Conservation (phyloP, 1,140 invertebrate genomes). For the Saccostrea cuccullata region DNA sequence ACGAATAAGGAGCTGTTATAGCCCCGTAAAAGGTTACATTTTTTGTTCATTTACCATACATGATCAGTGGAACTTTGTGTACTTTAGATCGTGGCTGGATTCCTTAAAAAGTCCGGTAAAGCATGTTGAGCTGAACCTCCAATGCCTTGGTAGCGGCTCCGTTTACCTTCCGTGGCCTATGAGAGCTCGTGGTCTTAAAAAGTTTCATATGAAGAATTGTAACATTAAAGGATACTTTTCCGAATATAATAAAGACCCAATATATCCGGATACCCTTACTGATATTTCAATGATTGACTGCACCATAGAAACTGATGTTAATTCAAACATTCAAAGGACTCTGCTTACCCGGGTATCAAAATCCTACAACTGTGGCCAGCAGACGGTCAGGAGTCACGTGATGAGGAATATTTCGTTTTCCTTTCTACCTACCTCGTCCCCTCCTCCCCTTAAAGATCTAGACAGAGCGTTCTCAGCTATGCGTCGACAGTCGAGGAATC, state of each 20-base stretch:
- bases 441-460: neutral
- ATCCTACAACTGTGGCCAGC: constrained; percentile 20
- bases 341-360: neutral
- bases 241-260: neutral
- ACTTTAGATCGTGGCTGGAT: constrained; percentile 10
- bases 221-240: constrained; percentile 8
- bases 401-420: constrained; percentile 36
- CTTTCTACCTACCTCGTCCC: neutral
- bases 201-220: constrained; percentile 10
- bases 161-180: constrained; percentile 29
- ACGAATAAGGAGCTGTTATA: neutral
- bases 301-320: constrained; percentile 13
- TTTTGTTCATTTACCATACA: constrained; percentile 21
- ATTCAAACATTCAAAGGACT: constrained; percentile 8
- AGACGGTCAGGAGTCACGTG: constrained; percentile 15
- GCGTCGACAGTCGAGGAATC: constrained; percentile 10
- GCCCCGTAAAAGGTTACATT: neutral
- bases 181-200: constrained; percentile 14
- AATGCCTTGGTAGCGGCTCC: neutral
- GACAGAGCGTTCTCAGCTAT: constrained; percentile 1
- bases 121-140: neutral
- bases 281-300: constrained; percentile 16
- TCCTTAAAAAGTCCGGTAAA: neutral
- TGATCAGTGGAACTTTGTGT: neutral
- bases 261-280: neutral